phyloP scores from a whole-genome alignment of 2,888 invertebrate species.

The Callyntrura guangdongensis region DNA sequence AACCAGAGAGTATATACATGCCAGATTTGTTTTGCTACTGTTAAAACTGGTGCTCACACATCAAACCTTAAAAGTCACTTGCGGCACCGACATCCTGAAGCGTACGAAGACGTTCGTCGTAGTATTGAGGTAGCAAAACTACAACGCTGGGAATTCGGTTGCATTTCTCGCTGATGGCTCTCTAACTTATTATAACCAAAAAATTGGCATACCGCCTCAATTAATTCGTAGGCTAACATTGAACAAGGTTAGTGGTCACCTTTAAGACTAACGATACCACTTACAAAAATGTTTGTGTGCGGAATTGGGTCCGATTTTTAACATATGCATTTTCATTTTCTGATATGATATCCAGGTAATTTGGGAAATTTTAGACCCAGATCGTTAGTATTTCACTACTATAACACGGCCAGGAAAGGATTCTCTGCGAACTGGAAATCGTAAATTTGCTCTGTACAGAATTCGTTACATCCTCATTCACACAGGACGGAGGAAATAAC shows the following conservation, averaged over 20 bases:
- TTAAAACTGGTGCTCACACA: neutral
- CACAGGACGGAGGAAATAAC: no score
- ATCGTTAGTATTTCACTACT: constrained; percentile 14
- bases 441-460: constrained; percentile 6
- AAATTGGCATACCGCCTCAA: no score
- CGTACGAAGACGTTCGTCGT: neutral
- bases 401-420: neutral
- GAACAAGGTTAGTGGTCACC: no score
- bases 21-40: neutral
- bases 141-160: no score
- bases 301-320: no score
- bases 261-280: no score
- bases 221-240: no score
- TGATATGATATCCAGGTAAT: no score
- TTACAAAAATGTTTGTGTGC: no score
- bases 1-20: neutral
- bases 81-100: constrained; percentile 23
- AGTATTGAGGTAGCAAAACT: neutral
- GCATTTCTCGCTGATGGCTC: no score
- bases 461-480: no score
- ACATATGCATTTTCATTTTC: neutral
- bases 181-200: no score
- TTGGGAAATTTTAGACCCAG: neutral
- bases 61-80: constrained; percentile 33
- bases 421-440: neutral